phyloP scores from a whole-genome alignment of 2,888 invertebrate species.

The Gymnocheta viridis region DNA sequence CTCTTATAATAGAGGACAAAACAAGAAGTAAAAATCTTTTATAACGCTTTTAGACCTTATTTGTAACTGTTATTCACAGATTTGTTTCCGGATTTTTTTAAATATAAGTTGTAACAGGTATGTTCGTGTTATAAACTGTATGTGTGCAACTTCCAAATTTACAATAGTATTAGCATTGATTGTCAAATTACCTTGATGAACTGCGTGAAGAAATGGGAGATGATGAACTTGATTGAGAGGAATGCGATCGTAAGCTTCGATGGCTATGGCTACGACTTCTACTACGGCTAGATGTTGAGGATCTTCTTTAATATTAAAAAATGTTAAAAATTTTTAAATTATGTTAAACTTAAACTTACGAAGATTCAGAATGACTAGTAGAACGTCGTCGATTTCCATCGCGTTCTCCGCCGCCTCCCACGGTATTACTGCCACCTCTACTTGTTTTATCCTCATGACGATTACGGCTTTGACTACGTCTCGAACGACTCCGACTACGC shows the following conservation, averaged over 20 bases:
- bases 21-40: no score
- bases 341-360: conserved; percentile 72
- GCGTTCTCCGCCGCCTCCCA: conserved; percentile 42
- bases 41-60: no score
- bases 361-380: conserved; percentile 82
- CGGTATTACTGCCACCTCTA: conserved; percentile 45
- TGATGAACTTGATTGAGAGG: conserved; percentile 80
- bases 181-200: conserved; percentile 77
- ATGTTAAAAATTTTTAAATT: neutral
- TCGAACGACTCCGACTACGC: conserved; percentile 79
- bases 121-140: no score
- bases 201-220: conserved; percentile 80
- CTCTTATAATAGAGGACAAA: no score
- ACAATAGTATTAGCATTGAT: no score
- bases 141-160: no score
- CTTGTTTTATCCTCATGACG: conserved; percentile 49
- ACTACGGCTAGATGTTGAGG: conserved; percentile 79
- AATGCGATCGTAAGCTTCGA: conserved; percentile 79
- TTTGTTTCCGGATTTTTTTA: no score
- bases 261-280: conserved; percentile 77
- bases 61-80: no score
- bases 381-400: conserved; percentile 70
- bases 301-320: conserved; percentile 62
- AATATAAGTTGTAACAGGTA: no score
- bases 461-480: conserved; percentile 74